Evolutionary conservation across 2,797 vertebrate species (phyloP).

Genomic region (Scleropages formosus): DNA sequence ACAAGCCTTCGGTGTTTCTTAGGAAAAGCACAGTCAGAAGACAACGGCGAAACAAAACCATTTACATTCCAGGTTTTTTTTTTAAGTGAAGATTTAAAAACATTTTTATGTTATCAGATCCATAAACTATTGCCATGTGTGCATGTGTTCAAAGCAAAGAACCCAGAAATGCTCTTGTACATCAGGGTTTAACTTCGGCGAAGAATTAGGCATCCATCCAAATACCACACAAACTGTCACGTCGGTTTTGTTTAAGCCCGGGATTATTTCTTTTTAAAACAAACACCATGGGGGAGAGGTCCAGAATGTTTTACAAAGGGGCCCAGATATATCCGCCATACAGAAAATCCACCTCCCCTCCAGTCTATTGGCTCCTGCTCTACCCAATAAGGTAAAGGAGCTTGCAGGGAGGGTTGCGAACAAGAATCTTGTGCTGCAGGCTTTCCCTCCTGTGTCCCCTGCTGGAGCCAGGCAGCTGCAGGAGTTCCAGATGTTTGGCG

Average conservation of each 20-base stretch:
- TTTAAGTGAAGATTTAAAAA: background rate
- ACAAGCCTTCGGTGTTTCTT: too few species aligned
- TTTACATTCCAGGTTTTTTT: background rate
- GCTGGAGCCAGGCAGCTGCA: slow-evolving; percentile 8
- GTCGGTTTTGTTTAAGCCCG: slow-evolving; percentile 38
- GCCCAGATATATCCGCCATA: slow-evolving; percentile 30
- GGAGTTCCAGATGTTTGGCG: background rate
- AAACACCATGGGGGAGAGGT: slow-evolving; percentile 49
- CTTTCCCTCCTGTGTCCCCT: slow-evolving; percentile 19
- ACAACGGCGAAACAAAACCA: background rate
- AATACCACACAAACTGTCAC: slow-evolving; percentile 41
- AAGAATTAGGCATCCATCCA: slow-evolving; percentile 40
- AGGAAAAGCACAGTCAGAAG: background rate
- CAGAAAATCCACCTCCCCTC: slow-evolving; percentile 32
- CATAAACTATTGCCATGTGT: background rate
- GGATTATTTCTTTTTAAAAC: slow-evolving; percentile 46
- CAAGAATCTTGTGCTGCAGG: slow-evolving; percentile 26
- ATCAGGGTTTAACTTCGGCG: slow-evolving; percentile 29
- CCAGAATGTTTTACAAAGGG: slow-evolving; percentile 27
- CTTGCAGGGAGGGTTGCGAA: slow-evolving; percentile 47
- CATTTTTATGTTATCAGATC: slow-evolving; percentile 12
- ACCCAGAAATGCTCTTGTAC: slow-evolving; percentile 23
- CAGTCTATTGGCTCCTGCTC: slow-evolving; percentile 23
- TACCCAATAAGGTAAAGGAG: slow-evolving; percentile 26
- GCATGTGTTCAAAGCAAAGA: slow-evolving; percentile 7